Percentiles rank a stretch among this genome's conserved stretches.
Evolutionary conservation across 2,888 invertebrate species (phyloP).

Genomic region (Laothoe populi): DNA sequence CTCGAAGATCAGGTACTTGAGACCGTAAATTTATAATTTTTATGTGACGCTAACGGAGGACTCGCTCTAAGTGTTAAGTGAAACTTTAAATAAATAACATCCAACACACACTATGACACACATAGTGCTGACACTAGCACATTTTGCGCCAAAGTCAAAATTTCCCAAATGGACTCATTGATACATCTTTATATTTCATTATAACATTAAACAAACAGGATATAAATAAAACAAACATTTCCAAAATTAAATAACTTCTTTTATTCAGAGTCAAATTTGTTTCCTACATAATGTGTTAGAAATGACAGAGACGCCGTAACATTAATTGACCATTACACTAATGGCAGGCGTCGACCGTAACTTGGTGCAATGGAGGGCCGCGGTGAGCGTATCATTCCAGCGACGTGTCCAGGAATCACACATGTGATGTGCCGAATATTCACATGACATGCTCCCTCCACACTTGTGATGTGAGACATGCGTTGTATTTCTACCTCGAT

Average conservation of each 20-base stretch:
- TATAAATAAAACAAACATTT: constrained; percentile 71
- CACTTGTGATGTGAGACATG: not conserved
- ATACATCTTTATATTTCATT: not conserved
- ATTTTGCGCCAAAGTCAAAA: too few species aligned
- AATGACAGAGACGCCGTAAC: constrained; percentile 76
- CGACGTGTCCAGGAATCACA: constrained; percentile 44
- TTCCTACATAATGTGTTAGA: constrained; percentile 84
- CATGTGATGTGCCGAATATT: not conserved
- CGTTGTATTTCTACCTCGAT: not conserved
- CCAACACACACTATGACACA: too few species aligned
- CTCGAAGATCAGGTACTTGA: too few species aligned
- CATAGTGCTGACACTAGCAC: too few species aligned
- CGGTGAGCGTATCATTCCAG: constrained; percentile 51
- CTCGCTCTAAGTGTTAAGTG: too few species aligned
- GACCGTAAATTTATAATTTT: too few species aligned
- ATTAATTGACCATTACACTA: constrained; percentile 79
- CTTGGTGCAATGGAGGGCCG: constrained; percentile 70
- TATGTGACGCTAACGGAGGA: too few species aligned
- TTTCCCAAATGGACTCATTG: too few species aligned
- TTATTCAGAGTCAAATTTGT: constrained; percentile 85
- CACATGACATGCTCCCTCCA: not conserved
- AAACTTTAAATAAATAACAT: too few species aligned
- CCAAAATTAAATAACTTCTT: constrained; percentile 85
- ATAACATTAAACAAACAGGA: not conserved
- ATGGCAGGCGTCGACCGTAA: constrained; percentile 74